Conservation (phyloP, 2,888 invertebrate genomes). For the Epinotia bilunana region DNA sequence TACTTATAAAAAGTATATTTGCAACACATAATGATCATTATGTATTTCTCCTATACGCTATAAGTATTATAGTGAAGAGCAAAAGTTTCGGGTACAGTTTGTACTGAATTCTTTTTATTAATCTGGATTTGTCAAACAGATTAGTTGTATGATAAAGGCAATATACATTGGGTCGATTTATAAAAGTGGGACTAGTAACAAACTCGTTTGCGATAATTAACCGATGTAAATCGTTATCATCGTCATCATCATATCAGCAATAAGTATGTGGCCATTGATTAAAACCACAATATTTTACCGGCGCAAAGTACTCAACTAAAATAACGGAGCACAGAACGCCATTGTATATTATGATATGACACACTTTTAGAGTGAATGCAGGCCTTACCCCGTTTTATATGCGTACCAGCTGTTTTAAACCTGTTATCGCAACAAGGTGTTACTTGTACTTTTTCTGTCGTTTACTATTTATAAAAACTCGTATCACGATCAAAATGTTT, state of each 20-base stretch:
- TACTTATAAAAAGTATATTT: too few species aligned
- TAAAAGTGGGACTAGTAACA: too few species aligned
- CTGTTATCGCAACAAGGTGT: slow-evolving; percentile 42
- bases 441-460: slow-evolving; percentile 28
- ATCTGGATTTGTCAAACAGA: neutral
- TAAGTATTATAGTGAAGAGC: too few species aligned
- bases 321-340: slow-evolving; percentile 2
- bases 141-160: neutral
- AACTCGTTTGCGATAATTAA: too few species aligned
- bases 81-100: too few species aligned
- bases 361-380: slow-evolving; percentile 25
- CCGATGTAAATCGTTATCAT: too few species aligned
- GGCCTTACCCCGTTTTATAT: slow-evolving; percentile 9
- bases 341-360: slow-evolving; percentile 13
- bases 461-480: slow-evolving; percentile 18
- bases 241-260: neutral
- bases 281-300: neutral
- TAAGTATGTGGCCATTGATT: neutral
- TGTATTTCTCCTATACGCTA: too few species aligned
- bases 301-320: neutral
- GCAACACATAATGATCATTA: too few species aligned
- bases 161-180: too few species aligned
- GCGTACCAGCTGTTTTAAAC: slow-evolving; percentile 40
- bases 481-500: neutral
- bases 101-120: neutral